A percentile compares a stretch with the other conserved stretches of the same genome.
Evolutionary conservation across 2,888 invertebrate species (phyloP).

Genomic region (Steromphala cineraria): DNA sequence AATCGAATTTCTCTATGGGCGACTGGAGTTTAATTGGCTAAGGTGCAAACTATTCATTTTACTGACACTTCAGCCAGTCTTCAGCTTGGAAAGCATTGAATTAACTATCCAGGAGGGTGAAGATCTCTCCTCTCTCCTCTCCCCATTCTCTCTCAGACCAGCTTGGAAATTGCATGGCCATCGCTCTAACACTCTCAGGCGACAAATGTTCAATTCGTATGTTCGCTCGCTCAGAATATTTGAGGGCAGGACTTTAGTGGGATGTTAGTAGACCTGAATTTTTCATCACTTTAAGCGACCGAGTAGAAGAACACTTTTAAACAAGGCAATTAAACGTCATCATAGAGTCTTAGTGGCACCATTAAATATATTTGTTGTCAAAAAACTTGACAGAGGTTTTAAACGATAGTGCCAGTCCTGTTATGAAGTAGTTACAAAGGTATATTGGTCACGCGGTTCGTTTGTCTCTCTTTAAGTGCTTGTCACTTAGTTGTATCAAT

Average conservation of each 20-base stretch:
- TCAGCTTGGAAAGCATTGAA: constrained; percentile 11
- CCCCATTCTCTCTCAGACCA: neutral
- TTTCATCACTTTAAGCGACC: neutral
- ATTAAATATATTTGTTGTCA: no score
- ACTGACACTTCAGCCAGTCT: neutral
- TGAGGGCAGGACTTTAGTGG: neutral
- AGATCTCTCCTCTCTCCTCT: neutral
- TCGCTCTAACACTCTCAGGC: neutral
- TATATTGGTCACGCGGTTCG: no score
- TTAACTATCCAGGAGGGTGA: constrained; percentile 9
- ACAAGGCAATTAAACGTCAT: neutral
- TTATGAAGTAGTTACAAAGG: no score
- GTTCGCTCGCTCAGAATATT: neutral
- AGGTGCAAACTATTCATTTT: constrained; percentile 29
- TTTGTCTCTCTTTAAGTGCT: no score
- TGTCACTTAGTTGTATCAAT: no score
- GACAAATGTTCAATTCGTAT: constrained; percentile 4
- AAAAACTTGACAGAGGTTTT: no score
- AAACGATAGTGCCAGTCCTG: no score
- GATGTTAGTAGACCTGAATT: neutral
- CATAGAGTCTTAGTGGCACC: no score
- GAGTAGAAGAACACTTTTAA: neutral
- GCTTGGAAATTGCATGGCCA: neutral
- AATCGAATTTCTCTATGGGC: constrained; percentile 9
- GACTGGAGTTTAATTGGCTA: constrained; percentile 18